Evolutionary conservation across 2,888 invertebrate species (phyloP).

Genomic region (Ceriagrion tenellum): DNA sequence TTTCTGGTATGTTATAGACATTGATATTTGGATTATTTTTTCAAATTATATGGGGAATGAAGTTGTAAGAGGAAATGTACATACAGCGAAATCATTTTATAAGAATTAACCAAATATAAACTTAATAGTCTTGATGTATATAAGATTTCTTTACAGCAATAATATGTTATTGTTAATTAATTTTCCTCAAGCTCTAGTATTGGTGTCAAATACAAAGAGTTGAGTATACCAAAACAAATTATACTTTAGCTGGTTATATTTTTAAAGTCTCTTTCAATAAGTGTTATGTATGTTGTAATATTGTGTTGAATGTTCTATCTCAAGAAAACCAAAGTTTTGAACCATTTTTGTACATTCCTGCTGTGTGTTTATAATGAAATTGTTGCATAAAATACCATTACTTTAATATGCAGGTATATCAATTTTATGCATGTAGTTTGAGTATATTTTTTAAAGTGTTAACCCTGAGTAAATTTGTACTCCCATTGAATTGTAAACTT

Average conservation of each 20-base stretch:
- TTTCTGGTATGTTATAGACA: neutral
- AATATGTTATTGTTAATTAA: slow-evolving; percentile 33
- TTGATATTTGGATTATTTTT: neutral
- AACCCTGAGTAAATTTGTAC: slow-evolving; percentile 49
- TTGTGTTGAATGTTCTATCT: slow-evolving; percentile 44
- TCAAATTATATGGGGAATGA: neutral
- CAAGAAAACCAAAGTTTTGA: slow-evolving; percentile 63
- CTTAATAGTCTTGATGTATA: neutral
- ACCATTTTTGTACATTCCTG: slow-evolving; percentile 61
- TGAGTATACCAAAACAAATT: slow-evolving; percentile 36
- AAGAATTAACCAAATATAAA: neutral
- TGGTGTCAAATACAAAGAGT: neutral
- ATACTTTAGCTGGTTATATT: neutral
- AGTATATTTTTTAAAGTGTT: slow-evolving; percentile 58
- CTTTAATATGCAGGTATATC: slow-evolving; percentile 15
- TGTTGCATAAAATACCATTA: slow-evolving; percentile 9
- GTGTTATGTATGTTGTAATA: neutral
- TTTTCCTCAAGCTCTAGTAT: slow-evolving; percentile 11
- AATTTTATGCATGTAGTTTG: slow-evolving; percentile 44
- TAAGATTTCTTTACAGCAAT: slow-evolving; percentile 44
- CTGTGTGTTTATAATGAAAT: slow-evolving; percentile 48
- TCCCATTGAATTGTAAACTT: slow-evolving; percentile 38
- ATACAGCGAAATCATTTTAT: neutral
- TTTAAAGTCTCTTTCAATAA: slow-evolving; percentile 22
- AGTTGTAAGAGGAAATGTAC: neutral